Percentiles rank a stretch among this genome's conserved stretches.
phyloP scores from a whole-genome alignment of 2,797 vertebrate species.

The Hydrophis major region DNA sequence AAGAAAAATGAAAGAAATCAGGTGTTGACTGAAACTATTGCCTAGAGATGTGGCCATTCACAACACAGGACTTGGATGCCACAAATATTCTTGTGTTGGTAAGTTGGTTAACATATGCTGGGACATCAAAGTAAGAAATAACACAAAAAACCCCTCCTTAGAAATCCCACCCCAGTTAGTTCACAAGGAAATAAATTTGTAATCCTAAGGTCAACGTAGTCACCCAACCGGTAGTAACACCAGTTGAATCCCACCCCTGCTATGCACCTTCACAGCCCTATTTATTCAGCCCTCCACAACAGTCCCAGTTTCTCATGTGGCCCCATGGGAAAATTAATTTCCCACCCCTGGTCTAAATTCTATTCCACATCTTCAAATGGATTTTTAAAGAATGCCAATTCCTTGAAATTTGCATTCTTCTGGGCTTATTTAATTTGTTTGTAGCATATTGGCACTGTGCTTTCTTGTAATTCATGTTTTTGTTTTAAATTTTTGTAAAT shows the following conservation, averaged over 20 bases:
- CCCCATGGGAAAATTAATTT: not conserved
- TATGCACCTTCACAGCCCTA: not conserved
- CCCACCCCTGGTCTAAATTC: not conserved
- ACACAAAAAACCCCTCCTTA: not conserved
- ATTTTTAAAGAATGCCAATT: not conserved
- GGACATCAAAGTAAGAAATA: not conserved
- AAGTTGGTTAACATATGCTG: not conserved
- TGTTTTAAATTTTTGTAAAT: not conserved
- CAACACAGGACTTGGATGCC: not conserved
- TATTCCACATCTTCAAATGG: not conserved
- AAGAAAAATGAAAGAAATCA: not conserved
- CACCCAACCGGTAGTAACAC: too few relatives aligned
- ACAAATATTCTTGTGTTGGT: not conserved
- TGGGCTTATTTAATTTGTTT: not conserved
- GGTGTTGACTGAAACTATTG: not conserved
- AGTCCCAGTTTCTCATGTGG: not conserved
- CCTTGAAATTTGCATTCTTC: not conserved
- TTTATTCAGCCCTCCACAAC: not conserved
- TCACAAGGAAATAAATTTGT: not conserved
- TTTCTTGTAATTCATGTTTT: not conserved
- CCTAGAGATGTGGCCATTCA: not conserved
- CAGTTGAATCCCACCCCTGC: too few relatives aligned
- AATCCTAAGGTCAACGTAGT: not conserved
- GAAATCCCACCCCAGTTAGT: not conserved
- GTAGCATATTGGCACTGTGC: not conserved